Percentiles rank a stretch among this genome's conserved stretches.
phyloP scores from a whole-genome alignment of 2,888 invertebrate genomes.

The Stenolophus ochropezus region DNA sequence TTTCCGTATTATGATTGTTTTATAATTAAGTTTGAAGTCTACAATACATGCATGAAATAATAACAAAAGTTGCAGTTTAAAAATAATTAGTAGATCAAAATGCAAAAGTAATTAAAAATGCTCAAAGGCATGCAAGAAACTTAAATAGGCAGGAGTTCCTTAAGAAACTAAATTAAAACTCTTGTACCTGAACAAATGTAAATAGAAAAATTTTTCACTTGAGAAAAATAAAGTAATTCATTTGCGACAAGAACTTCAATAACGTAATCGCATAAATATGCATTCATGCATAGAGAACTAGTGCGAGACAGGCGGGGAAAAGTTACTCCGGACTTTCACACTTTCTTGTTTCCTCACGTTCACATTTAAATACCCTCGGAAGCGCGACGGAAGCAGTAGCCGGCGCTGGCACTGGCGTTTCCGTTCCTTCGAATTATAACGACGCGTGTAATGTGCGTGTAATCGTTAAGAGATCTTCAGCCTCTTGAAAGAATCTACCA shows the following conservation, averaged over 20 bases:
- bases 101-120: constrained; percentile 14
- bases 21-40: background rate
- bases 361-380: constrained; percentile 35
- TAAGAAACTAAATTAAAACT: constrained; percentile 30
- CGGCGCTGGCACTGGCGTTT: background rate
- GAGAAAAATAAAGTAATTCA: constrained; percentile 58
- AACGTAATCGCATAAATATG: constrained; percentile 60
- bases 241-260: constrained; percentile 56
- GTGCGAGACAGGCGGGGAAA: constrained; percentile 29
- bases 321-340: constrained; percentile 46
- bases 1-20: background rate
- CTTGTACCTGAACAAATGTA: constrained; percentile 45
- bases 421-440: constrained; percentile 26
- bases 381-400: background rate
- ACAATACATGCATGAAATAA: background rate
- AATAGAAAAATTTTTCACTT: constrained; percentile 45
- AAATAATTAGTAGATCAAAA: constrained; percentile 34
- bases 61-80: background rate
- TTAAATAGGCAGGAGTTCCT: constrained; percentile 24
- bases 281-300: constrained; percentile 61
- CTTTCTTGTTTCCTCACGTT: constrained; percentile 47
- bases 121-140: constrained; percentile 7
- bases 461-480: background rate
- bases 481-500: no score
- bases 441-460: background rate